Percentiles rank a stretch among this genome's conserved stretches.
These are phyloP conservation scores for Sylvicola cinctus DNA, from an alignment of 2,888 invertebrate species.

Conservation along the genomic window DNA sequence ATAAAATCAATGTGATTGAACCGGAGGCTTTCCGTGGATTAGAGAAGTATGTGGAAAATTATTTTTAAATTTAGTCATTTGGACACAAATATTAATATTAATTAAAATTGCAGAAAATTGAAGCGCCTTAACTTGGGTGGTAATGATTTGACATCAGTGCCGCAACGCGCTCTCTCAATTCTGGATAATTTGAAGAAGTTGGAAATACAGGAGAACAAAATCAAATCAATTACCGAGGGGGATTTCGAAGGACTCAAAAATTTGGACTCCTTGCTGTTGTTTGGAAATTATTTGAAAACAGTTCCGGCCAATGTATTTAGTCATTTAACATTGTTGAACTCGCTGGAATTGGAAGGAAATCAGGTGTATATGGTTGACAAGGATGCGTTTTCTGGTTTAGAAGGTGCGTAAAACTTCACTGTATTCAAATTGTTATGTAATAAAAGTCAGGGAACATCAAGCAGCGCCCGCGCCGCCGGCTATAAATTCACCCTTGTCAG, in stretches of 20 bases:
- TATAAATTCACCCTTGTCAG: too few species aligned
- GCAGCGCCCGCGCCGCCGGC: too few species aligned
- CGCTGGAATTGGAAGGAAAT: constrained; percentile 75
- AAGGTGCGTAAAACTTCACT: constrained; percentile 31
- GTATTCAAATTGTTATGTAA: too few species aligned
- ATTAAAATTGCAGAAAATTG: constrained; percentile 36
- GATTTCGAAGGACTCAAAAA: constrained; percentile 73
- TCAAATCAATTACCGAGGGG: constrained; percentile 53
- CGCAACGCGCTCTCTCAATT: constrained; percentile 59
- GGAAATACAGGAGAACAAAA: constrained; percentile 73
- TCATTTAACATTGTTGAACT: constrained; percentile 59
- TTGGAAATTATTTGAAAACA: constrained; percentile 61
- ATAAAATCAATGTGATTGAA: constrained; percentile 58
- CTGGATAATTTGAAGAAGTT: constrained; percentile 64
- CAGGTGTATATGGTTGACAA: constrained; percentile 60
- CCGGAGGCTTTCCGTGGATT: constrained; percentile 68
- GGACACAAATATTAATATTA: neutral
- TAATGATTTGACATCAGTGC: constrained; percentile 55
- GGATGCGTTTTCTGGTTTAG: constrained; percentile 68
- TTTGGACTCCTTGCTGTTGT: constrained; percentile 66
- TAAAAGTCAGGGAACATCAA: too few species aligned
- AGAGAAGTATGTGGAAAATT: constrained; percentile 44
- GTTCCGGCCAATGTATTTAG: constrained; percentile 68
- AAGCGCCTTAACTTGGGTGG: constrained; percentile 71
- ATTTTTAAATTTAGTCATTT: too few species aligned